Base-by-base conservation (phyloP, 92 coral and sea anemone species). In the Actinostola sp. region DNA sequence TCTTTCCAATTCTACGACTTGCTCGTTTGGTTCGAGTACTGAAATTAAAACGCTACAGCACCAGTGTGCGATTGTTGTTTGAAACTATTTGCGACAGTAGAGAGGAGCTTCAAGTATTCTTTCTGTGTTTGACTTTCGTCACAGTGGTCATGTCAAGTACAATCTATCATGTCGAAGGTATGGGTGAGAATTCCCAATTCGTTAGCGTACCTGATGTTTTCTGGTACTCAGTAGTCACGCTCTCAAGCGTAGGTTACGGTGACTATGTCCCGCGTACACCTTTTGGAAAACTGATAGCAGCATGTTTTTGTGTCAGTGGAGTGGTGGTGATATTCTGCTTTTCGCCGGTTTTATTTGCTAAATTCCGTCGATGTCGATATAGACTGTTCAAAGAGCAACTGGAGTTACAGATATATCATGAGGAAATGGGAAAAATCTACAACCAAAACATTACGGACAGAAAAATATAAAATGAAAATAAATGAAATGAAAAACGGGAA, bases 241-340 rank as follows among this genome's bases (percentile, higher is more conserved):
- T 92, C 1, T 82, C 97, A 15, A 85, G 89, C 25, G 97, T 92
- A 1, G 97, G 97, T 3, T 92, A 92, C 28, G 97, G 97, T 3
- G 97, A 92, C 45, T 90, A 75, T 23, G 97, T 89, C 1, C 97
- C 95, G 0, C 48, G 49, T 14, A 85, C 97, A 2, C 72, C 83
- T 23, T 41, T 35, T 20, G 97, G 97, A 21, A 92, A 92, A 49
- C 19, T 89, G 11, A 81, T 92, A 20, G 97, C 92, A 20, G 70
- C 89, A 25, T 44, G 62, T 2, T 84, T 83, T 39, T 84, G 89
- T 32, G 36, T 88, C 21, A 86, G 78, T 0, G 93, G 93, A 0
- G 88, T 82, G 1, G 81, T 88, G 13, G 68, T 82, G 1, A 75
- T 88, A 75, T 88, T 88, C 45, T 88, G 89, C 59, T 88, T 84